These are phyloP conservation scores for Apantesis nais DNA, from an alignment of 2,888 invertebrate genomes.

Conservation along the genomic window DNA sequence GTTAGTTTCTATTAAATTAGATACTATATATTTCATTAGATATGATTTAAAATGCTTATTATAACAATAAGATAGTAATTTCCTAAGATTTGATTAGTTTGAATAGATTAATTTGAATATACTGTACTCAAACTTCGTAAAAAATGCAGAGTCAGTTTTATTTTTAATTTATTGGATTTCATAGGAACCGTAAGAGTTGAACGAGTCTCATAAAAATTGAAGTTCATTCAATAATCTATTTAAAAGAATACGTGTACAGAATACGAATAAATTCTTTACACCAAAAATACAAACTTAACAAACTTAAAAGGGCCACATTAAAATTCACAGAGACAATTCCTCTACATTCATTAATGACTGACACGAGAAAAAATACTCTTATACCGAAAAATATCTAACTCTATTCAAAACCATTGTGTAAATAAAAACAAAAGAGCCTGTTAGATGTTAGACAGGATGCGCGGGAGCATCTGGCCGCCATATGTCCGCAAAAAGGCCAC, in stretches of 20 bases:
- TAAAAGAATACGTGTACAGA: neutral
- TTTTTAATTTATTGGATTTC: no score
- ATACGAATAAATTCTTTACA: neutral
- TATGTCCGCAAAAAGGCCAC: constrained; percentile 69
- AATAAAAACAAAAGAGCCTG: constrained; percentile 42
- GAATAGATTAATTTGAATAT: no score
- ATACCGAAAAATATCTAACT: constrained; percentile 31
- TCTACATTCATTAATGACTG: constrained; percentile 2
- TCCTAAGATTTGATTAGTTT: no score
- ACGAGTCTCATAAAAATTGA: neutral
- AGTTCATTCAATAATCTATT: neutral
- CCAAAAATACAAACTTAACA: neutral
- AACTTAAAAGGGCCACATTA: neutral
- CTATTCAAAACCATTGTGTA: constrained; percentile 32
- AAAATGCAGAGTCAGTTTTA: no score
- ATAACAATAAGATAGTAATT: no score
- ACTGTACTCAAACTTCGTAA: no score
- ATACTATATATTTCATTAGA: no score
- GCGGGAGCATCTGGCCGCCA: constrained; percentile 73
- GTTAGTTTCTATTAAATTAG: no score
- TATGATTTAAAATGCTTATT: no score
- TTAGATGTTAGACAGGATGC: constrained; percentile 58
- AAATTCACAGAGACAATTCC: neutral
- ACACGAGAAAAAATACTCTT: neutral
- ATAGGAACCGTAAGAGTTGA: neutral